Base-by-base conservation (phyloP, 2,888 invertebrate species). In the Morpho deidamia region DNA sequence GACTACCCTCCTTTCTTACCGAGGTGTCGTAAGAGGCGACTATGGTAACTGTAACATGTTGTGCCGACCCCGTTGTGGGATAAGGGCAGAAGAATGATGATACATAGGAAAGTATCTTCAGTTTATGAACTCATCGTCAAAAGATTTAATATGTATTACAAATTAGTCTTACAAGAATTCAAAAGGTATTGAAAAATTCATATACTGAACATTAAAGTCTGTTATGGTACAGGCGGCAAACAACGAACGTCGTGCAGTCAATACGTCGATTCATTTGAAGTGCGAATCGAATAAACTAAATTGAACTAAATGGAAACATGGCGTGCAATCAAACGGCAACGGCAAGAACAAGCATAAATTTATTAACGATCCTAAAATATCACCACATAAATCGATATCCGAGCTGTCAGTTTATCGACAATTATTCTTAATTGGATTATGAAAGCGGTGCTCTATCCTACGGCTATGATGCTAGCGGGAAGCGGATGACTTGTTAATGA, bases 351-450 rank as follows among this genome's bases (percentile, higher is more conserved):
- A 89, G 89, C 83, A 86, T 84, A 81, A 86, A 85, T 88, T 89
- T 89, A 89, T 89, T 87, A 88, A 88, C 86, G 78, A 87, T 82
- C 74, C 80, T 87, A 81, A 89, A 88, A 89, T 89, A 89, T 89
- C 87, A 81, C 83, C 81, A 72, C 88, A 87, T 89, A 88, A 88
- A 89, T 89, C 83, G 84, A 79, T 78, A 85, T 83, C 78, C 75
- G 67, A 75, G 72, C 85, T 82, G 88, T 87, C 88, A 86, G 82
- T 87, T 88, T 86, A 87, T 83, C 87, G 88, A 87, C 86, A 84
- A 88, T 88, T 88, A 88, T 84, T 85, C 86, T 84, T 89, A 89
- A 88, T 89, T 89, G 88, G 89, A 88, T 88, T 89, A 89, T 84
- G 86, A 87, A 85, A 86, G 84, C 82, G 77, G 75, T 78, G 72